phyloP scores from a whole-genome alignment of 2,797 vertebrate genomes.

The Sebastes nivosus region DNA sequence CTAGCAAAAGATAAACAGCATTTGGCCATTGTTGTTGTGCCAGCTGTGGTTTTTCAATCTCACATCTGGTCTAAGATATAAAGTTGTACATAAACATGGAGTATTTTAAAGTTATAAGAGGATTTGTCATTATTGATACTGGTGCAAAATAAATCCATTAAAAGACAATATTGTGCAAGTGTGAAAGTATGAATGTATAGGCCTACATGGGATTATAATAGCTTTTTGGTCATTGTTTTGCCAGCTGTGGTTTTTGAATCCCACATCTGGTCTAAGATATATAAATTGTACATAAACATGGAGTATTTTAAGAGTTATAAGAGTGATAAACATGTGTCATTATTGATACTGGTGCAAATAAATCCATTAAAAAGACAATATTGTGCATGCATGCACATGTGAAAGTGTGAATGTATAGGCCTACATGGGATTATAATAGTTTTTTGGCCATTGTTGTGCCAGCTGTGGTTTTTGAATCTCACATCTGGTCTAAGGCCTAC shows the following conservation, averaged over 20 bases:
- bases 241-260: background rate
- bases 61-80: background rate
- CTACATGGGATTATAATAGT: background rate
- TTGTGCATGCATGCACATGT: background rate
- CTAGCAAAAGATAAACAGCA: background rate
- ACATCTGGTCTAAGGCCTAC: background rate
- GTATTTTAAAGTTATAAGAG: background rate
- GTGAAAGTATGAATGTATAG: background rate
- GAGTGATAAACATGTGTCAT: background rate
- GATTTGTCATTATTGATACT: background rate
- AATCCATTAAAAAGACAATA: background rate
- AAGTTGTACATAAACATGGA: background rate
- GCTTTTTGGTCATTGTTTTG: background rate
- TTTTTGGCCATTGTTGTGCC: background rate
- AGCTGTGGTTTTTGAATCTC: background rate
- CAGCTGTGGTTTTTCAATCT: background rate
- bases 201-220: background rate
- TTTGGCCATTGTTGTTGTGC: background rate
- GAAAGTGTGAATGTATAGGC: background rate
- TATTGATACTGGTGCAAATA: conserved; percentile 1
- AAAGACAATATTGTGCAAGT: background rate
- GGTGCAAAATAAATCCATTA: conserved; percentile 7
- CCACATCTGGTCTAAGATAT: background rate
- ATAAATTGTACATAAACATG: background rate
- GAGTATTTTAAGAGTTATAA: background rate